These are phyloP conservation scores for Chrysaora quinquecirrha DNA, from an alignment of 30 jellyfish, hydroid and myxozoan genomes.

Conservation along the genomic window DNA sequence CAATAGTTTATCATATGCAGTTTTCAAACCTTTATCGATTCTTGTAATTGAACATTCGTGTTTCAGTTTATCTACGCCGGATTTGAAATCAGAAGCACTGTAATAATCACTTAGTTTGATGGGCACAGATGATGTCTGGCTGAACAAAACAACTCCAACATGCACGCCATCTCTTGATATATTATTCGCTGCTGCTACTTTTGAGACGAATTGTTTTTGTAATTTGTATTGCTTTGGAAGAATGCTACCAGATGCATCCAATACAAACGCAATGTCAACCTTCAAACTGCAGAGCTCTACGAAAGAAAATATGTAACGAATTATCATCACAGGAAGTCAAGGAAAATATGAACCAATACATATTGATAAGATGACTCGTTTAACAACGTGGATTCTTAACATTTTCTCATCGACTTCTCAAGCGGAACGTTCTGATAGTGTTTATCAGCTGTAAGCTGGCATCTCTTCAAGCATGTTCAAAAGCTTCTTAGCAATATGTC, in stretches of 20 bases:
- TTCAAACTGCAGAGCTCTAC: conserved; percentile 45
- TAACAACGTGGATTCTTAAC: too few species aligned
- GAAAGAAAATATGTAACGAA: background rate
- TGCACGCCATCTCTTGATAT: conserved; percentile 31
- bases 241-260: conserved; percentile 63
- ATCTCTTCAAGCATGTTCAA: too few species aligned
- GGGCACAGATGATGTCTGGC: conserved; percentile 28
- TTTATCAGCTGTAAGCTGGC: too few species aligned
- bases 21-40: conserved; percentile 44
- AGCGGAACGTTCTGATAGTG: too few species aligned
- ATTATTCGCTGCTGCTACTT: conserved; percentile 27
- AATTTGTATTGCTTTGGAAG: conserved; percentile 42
- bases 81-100: conserved; percentile 10
- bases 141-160: conserved; percentile 58
- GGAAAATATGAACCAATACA: background rate
- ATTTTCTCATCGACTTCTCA: too few species aligned
- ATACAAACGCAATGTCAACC: conserved; percentile 46
- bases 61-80: conserved; percentile 28
- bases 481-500: too few species aligned
- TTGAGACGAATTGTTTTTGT: conserved; percentile 31
- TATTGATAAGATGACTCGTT: too few species aligned
- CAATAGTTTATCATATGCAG: conserved; percentile 32
- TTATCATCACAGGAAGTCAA: too few species aligned
- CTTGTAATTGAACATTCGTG: conserved; percentile 38
- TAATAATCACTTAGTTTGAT: conserved; percentile 52